Evolutionary conservation across 1,140 invertebrate species (phyloP).

Genomic region (Lysiphlebus fabarum): DNA sequence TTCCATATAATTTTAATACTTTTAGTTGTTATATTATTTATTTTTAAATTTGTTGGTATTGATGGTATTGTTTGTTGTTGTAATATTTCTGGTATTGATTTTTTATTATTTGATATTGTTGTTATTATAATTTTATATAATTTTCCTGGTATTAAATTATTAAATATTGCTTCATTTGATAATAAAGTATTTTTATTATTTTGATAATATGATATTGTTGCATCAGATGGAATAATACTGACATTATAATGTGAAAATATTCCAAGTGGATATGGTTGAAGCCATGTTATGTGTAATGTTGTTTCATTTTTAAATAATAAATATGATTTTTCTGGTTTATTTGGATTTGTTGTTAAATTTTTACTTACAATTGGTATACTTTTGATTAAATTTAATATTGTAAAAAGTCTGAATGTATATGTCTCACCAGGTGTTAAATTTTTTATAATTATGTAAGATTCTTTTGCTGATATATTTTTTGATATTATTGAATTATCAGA

Average conservation of each 20-base stretch:
- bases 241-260: slow-evolving; percentile 90
- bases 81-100: slow-evolving; percentile 83
- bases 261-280: slow-evolving; percentile 89
- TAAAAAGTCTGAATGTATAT: slow-evolving; percentile 88
- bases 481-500: slow-evolving; percentile 71
- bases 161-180: slow-evolving; percentile 89
- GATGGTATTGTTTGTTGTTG: slow-evolving; percentile 88
- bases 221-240: slow-evolving; percentile 85
- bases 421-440: slow-evolving; percentile 84
- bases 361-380: slow-evolving; percentile 82
- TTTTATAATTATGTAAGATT: slow-evolving; percentile 48
- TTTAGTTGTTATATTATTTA: slow-evolving; percentile 72
- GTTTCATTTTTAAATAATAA: slow-evolving; percentile 96
- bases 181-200: slow-evolving; percentile 90
- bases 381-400: slow-evolving; percentile 85
- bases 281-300: slow-evolving; percentile 88
- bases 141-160: slow-evolving; percentile 74
- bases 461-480: slow-evolving; percentile 34
- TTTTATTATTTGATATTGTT: slow-evolving; percentile 87
- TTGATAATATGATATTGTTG: slow-evolving; percentile 80
- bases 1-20: slow-evolving; percentile 82
- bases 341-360: slow-evolving; percentile 92
- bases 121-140: slow-evolving; percentile 90
- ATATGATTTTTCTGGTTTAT: slow-evolving; percentile 93
- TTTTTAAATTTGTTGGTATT: slow-evolving; percentile 77